A percentile compares a stretch with the other conserved stretches of the same genome.
Evolutionary conservation across 2,797 vertebrate species (phyloP).

Genomic region (Botia kubotai): DNA sequence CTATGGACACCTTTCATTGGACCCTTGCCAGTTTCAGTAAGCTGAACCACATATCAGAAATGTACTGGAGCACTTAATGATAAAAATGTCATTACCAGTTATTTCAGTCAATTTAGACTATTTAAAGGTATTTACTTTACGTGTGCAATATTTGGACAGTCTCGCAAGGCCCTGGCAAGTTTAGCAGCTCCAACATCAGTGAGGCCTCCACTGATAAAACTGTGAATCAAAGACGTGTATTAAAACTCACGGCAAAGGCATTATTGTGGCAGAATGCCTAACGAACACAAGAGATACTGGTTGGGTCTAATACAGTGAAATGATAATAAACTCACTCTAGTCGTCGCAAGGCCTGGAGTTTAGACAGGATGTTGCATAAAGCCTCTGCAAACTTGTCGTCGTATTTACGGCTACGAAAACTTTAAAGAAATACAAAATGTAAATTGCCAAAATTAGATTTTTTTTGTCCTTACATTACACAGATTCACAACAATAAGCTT

Average conservation of each 20-base stretch:
- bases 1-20: neutral
- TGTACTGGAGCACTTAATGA: neutral
- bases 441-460: no score
- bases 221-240: conserved; percentile 60
- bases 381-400: conserved; percentile 84
- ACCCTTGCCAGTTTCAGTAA: neutral
- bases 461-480: no score
- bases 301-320: neutral
- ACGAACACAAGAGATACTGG: neutral
- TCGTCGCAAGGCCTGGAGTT: conserved; percentile 77
- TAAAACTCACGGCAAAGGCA: neutral
- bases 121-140: conserved; percentile 76
- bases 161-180: conserved; percentile 76
- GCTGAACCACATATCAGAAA: neutral
- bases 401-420: conserved; percentile 87
- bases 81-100: neutral
- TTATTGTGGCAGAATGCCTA: neutral
- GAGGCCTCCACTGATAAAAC: conserved; percentile 81
- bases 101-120: neutral
- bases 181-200: conserved; percentile 76
- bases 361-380: conserved; percentile 77
- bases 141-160: conserved; percentile 81
- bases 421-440: conserved; percentile 63
- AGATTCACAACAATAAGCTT: no score
- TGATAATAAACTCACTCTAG: conserved; percentile 80